Conservation (phyloP, 2,113 vertebrate genomes). For the Bos indicus region DNA sequence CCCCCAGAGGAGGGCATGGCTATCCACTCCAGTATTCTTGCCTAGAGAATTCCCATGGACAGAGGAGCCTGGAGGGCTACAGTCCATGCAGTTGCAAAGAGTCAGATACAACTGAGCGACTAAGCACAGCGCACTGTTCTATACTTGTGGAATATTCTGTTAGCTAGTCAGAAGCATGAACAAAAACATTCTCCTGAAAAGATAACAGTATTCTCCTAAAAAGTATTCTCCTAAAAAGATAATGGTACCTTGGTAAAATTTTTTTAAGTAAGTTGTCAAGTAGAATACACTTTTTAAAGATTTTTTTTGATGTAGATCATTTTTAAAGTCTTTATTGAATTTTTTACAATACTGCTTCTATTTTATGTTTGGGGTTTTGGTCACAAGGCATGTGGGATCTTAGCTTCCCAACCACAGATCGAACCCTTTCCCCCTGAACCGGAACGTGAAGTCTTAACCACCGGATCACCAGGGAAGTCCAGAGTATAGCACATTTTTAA, state of each 20-base stretch:
- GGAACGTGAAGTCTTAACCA: neutral
- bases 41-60: neutral
- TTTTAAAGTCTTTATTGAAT: neutral
- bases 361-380: neutral
- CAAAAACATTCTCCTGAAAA: neutral
- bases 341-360: neutral
- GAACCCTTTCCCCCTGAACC: neutral
- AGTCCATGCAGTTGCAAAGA: neutral
- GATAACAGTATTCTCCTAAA: neutral
- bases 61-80: neutral
- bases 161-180: neutral
- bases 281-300: neutral
- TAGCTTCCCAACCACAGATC: neutral
- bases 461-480: neutral
- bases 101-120: rapidly evolving
- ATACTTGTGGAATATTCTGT: neutral
- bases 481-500: neutral
- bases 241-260: neutral
- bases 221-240: neutral
- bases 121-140: neutral
- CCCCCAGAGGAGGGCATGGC: neutral
- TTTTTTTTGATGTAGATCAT: neutral
- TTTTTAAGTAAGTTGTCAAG: neutral
- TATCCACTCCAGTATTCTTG: neutral
- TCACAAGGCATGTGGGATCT: neutral